phyloP scores from a whole-genome alignment of 2,113 vertebrate genomes.

The Platysteira castanea region DNA sequence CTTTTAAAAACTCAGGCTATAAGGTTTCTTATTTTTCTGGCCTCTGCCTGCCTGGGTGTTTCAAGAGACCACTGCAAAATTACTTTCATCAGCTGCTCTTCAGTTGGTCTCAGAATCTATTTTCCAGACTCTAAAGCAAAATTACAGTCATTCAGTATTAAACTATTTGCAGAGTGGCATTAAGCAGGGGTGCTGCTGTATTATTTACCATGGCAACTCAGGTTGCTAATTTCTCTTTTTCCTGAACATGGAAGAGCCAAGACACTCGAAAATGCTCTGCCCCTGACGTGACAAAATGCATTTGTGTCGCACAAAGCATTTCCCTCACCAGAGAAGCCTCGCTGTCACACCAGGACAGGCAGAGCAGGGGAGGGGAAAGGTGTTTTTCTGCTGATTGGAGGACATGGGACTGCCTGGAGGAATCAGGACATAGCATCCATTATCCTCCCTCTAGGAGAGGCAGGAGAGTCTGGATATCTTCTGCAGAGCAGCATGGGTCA shows the following conservation, averaged over 20 bases:
- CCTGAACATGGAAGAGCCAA: not conserved
- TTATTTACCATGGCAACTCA: conserved; percentile 41
- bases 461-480: not conserved
- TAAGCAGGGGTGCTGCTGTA: not conserved
- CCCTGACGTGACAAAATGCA: not conserved
- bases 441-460: not conserved
- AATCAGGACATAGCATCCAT: not conserved
- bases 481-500: not conserved
- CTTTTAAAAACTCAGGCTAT: not conserved
- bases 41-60: not conserved
- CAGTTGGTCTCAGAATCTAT: not conserved
- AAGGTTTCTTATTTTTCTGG: not conserved
- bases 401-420: not conserved
- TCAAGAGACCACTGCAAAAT: conserved; percentile 2
- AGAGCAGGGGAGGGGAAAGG: not conserved
- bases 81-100: not conserved
- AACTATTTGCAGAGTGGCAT: conserved; percentile 1
- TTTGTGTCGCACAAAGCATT: not conserved
- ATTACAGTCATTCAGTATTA: not conserved
- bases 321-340: not conserved
- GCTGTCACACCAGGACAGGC: not conserved
- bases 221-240: not conserved
- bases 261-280: not conserved
- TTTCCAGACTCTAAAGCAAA: conserved; percentile 31
- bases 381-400: not conserved